Evolutionary conservation across 2,797 vertebrate genomes (phyloP), one percentile per base, ranked within the genome.

Genomic region (Falco concolor): DNA sequence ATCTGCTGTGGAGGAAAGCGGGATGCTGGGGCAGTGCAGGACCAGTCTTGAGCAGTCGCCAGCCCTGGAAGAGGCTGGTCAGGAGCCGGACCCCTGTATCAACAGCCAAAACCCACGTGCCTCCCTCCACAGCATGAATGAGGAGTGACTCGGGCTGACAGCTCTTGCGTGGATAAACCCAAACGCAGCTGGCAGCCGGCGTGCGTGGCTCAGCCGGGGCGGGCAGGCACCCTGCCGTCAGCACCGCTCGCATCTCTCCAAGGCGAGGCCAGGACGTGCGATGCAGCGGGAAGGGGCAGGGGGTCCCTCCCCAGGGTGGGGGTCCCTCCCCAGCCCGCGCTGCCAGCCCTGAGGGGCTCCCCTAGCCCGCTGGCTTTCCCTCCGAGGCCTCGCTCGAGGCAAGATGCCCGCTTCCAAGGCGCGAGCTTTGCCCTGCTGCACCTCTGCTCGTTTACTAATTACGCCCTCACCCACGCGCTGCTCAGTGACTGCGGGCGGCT

Each of bases 401-500:
- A 15, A 32, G 34, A 23, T 25, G n/a, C 27, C 49, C 70, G 49
- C 50, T 88, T 49, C 30, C 52, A 36, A 64, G 63, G 65, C 12
- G 2, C 0, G 1, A 88, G 72, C 3, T 6, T 3, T 68, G 64
- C 73, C 77, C 69, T 3, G 15, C 82, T 64, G 70, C 56, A 18
- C 56, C 49, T 83, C 38, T 85, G 93, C 76, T 93, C 32, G 9
- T 54, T 45, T 61, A 79, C 78, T 80, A 80, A 72, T 36, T 72
- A 77, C 28, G 2, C 67, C 54, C 87, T 96, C 91, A 91, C 89
- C 89, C 92, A 84, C 64, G 10, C 45, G 4, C 38, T n/a, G 57
- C 30, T 67, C 22, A 4, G 61, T 10, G 10, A 54, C 50, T 12
- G 2, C 1, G 8, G 79, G 84, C 45, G 61, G 21, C 87, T 89